Base-by-base conservation (phyloP, 1,140 invertebrate genomes). In the Atta cephalotes region DNA sequence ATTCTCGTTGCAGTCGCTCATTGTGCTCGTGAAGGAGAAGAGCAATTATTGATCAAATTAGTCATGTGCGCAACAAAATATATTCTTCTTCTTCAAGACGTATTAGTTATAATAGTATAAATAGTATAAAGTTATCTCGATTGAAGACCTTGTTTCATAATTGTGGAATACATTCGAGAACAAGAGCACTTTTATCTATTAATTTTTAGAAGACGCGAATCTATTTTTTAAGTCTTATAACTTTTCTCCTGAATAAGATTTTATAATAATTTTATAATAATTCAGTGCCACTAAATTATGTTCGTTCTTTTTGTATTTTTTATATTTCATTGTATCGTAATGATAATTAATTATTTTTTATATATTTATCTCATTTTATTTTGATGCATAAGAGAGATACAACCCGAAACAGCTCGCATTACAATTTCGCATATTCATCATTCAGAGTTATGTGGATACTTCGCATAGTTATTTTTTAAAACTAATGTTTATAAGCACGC, bases 121-220 rank as follows among this genome's bases (percentile, higher is more conserved):
- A n/a, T n/a, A n/a, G n/a, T n/a, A n/a, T n/a, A 14, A 35, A 74
- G 12, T 80, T 25, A 12, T 51, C 12, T 12, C 25, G 18, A 51
- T 35, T 21, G 68, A 82, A 60, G 21, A 45, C 5, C 21, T 2
- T 74, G 28, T 82, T 74, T 60, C 39, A 10, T 70, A 70, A 70
- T 68, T 68, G n/a, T 31, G 25, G 9, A 58, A 14, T 25, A 35
- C 14, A 16, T 65, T n/a, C 4, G 18, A 35, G 49, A 35, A 4
- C 0, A 56, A 68, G 18, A 53, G 12, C 16, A 31, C 9, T 31
- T 72, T 5, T 28, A 72, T 53, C 6, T 31, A 18, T 25, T 0
- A 51, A 28, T 10, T 7, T 45, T 45, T 45, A 45, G 9, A 45
- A 2, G 39, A 12, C 1, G 39, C 39, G 39, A 10, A 0, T 45